phyloP scores from a whole-genome alignment of 2,113 vertebrate species.

The Buteo buteo region DNA sequence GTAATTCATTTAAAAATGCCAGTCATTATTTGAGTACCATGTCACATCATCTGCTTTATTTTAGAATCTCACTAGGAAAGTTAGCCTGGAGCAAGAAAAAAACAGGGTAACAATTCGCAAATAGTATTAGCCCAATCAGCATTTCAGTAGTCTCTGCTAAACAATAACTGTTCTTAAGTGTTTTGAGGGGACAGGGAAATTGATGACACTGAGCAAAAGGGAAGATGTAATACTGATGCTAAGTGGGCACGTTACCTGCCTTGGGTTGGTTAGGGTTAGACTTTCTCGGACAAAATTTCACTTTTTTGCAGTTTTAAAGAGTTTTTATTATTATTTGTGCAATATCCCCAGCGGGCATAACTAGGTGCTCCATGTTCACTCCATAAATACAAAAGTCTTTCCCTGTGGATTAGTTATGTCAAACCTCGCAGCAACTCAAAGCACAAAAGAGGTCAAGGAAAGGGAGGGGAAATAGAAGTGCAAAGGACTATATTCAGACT shows the following conservation, averaged over 20 bases:
- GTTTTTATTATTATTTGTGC: background rate
- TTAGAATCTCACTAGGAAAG: slow-evolving; percentile 44
- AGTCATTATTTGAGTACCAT: background rate
- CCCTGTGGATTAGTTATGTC: background rate
- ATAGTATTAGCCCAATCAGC: slow-evolving; percentile 20
- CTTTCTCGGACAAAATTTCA: background rate
- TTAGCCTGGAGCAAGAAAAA: slow-evolving; percentile 1
- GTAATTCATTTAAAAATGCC: background rate
- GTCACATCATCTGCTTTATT: slow-evolving; percentile 25
- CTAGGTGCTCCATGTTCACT: background rate
- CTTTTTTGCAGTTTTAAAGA: background rate
- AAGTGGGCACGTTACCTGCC: background rate
- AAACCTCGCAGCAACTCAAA: background rate
- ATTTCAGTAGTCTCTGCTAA: slow-evolving; percentile 17
- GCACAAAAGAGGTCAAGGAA: background rate
- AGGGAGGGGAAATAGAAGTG: background rate
- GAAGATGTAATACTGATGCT: background rate
- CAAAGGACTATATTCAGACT: background rate
- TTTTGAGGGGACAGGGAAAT: background rate
- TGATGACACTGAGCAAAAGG: background rate
- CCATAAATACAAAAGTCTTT: background rate
- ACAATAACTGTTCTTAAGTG: background rate
- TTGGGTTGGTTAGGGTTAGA: background rate
- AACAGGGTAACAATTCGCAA: slow-evolving; percentile 34
- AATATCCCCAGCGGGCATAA: background rate